Evolutionary conservation across 2,888 invertebrate genomes (phyloP), one percentile per base, ranked within the genome.

Genomic region (Ormyrus nitidulus): DNA sequence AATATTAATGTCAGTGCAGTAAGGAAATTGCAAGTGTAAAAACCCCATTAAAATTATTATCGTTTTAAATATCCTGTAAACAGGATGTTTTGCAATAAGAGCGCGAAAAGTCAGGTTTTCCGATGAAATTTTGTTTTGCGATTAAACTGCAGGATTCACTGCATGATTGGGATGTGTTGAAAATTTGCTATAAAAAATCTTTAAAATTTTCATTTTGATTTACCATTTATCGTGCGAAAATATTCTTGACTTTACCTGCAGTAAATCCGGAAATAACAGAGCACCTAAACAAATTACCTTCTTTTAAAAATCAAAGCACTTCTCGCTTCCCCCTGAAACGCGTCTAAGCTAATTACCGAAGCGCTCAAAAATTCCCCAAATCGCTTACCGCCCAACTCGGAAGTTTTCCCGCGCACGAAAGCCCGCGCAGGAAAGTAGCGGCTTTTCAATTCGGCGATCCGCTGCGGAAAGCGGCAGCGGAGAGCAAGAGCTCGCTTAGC

Each of bases 1-100:
- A 56, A 65, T 56, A 73, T 73, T 56, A 54, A 65, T 65, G 48
- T 19, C 34, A 3, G 19, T 58, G 62, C 54, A 53, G 62, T 53
- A 61, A 71, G 59, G 61, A 51, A 51, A 13, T n/a, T 49, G 13
- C 8, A 49, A 70, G 34, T 44, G 48, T 13, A 46, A n/a, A 48
- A n/a, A 11, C 1, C n/a, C 5, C 46, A 46, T 61, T 61, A 34
- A 11, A 2, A 34, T 19, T 19, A 34, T 59, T 59, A 59, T 59
- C 19, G 4, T 5, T 59, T 19, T 59, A 7, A n/a, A 51, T 9
- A 8, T 65, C 13, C 8, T 49, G 2, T 7, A 19, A 5, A 11
- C 13, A 7, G 7, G 44, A 44, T 44, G 11, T 44, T 62, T 8
- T 11, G 44, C 11, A n/a, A 11, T 19, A 5, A 44, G 0, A 8